Base-by-base conservation (phyloP, 2,113 vertebrate species). In the Engystomops pustulosus region DNA sequence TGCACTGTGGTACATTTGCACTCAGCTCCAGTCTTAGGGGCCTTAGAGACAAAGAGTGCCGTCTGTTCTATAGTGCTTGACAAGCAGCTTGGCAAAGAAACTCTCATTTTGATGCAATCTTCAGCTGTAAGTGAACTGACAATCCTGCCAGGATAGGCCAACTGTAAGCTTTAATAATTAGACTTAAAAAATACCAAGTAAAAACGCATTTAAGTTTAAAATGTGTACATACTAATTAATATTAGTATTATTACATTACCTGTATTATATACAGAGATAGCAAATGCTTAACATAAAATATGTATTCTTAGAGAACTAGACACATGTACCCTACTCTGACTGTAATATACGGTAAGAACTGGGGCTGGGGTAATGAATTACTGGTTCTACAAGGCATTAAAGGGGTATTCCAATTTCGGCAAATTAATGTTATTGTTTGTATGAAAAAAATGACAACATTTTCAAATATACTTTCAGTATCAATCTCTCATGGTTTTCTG, bases 61-160 rank as follows among this genome's bases (percentile, higher is more conserved):
- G 83, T 84, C 83, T 84, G 83, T 84, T 84, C 74, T 84, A 68
- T 23, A 74, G 83, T 58, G 67, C 75, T 84, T 84, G 83, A 84
- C 83, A 79, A 84, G 83, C 65, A 84, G 62, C 83, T 84, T 84
- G 83, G 83, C 75, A 84, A 84, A 74, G 55, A 69, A 69, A 78
- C 23, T 78, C 62, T 79, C 45, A 84, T 84, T 78, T 79, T 84
- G 83, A 84, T 84, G 47, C 62, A 84, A 79, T 84, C 62, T 84
- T 84, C 62, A 70, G 75, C 75, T 70, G 44, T 77, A 84, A 69
- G 47, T 84, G 83, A 79, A 79, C 49, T 84, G 83, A 70, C 74
- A 84, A 51, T 47, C 62, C 47, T 78, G 75, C 62, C 83, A 84
- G 62, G 69, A 69, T 65, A 79, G 47, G 44, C 74, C 74, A 84